phyloP scores from a whole-genome alignment of 2,113 vertebrate genomes.

The Gymnocephalus cernua region DNA sequence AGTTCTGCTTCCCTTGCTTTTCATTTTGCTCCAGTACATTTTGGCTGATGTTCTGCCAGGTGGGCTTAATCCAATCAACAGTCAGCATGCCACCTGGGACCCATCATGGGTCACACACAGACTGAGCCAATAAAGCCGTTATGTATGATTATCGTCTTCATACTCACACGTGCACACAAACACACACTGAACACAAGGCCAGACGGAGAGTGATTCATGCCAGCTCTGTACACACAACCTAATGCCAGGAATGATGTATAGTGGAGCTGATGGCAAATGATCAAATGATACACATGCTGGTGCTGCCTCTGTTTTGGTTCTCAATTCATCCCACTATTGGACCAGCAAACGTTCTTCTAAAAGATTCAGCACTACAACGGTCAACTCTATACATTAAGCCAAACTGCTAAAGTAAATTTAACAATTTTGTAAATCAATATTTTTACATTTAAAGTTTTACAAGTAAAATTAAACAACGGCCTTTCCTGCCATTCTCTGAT shows the following conservation, averaged over 20 bases:
- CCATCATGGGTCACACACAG: conserved; percentile 41
- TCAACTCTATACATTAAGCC: background rate
- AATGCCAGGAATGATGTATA: conserved; percentile 48
- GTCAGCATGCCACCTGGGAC: conserved; percentile 53
- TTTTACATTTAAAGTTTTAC: too few relatives aligned
- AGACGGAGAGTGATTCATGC: conserved; percentile 54
- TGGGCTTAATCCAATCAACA: conserved; percentile 71
- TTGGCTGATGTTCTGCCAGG: conserved; percentile 64
- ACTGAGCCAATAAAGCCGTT: conserved; percentile 61
- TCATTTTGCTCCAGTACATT: conserved; percentile 61
- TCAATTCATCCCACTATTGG: background rate
- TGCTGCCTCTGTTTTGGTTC: conserved; percentile 32
- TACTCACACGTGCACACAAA: conserved; percentile 42
- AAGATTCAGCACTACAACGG: background rate
- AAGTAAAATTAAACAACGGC: background rate
- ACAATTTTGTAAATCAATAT: background rate
- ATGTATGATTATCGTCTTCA: conserved; percentile 51
- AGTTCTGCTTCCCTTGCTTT: conserved; percentile 54
- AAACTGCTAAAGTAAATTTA: background rate
- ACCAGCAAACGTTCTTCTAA: background rate
- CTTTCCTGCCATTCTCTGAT: background rate
- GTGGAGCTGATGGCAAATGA: conserved; percentile 14
- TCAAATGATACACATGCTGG: conserved; percentile 21
- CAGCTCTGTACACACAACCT: conserved; percentile 53
- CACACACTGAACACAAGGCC: conserved; percentile 45